Percentiles rank a stretch among this genome's conserved stretches.
Evolutionary conservation across 2,888 invertebrate species (phyloP).

Genomic region (Mimumesa dahlbomi): DNA sequence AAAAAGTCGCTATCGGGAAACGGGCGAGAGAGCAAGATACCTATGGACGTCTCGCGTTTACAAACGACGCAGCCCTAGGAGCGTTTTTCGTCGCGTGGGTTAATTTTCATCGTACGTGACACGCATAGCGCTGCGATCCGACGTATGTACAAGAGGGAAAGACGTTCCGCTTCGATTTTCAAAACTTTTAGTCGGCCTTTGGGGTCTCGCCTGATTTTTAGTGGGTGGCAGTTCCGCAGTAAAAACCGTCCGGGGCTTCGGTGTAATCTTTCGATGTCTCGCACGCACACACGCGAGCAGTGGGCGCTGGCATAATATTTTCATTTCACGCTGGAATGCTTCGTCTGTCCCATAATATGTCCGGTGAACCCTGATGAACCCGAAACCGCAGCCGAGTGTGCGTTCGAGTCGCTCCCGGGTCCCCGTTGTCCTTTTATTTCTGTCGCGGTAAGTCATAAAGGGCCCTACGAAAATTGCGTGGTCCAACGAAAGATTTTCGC

Average conservation of each 20-base stretch:
- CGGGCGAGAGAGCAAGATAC: not conserved
- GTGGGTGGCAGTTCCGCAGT: not conserved
- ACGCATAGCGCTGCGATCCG: not conserved
- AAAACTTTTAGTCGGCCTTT: too few relatives aligned
- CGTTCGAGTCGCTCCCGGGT: slow-evolving; percentile 38
- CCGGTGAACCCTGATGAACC: slow-evolving; percentile 71
- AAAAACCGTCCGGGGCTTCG: slow-evolving; percentile 12
- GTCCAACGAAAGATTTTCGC: too few relatives aligned
- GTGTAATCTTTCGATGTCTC: slow-evolving; percentile 41
- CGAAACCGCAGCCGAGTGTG: slow-evolving; percentile 63
- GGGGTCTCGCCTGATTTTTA: too few relatives aligned
- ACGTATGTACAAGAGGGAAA: too few relatives aligned
- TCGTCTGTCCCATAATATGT: slow-evolving; percentile 67
- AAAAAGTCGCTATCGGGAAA: slow-evolving; percentile 35
- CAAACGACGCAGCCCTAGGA: slow-evolving; percentile 6
- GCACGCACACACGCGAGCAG: too few relatives aligned
- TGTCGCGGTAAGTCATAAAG: not conserved
- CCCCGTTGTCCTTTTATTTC: slow-evolving; percentile 34
- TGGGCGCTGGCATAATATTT: slow-evolving; percentile 73
- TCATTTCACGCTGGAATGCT: slow-evolving; percentile 75
- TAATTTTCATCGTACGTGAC: not conserved
- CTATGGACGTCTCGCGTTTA: slow-evolving; percentile 6
- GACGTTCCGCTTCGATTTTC: too few relatives aligned
- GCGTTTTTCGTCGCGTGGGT: slow-evolving; percentile 8
- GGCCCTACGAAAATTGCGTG: not conserved